Evolutionary conservation across 1,140 invertebrate species (phyloP).

Genomic region (Globodera rostochiensis): DNA sequence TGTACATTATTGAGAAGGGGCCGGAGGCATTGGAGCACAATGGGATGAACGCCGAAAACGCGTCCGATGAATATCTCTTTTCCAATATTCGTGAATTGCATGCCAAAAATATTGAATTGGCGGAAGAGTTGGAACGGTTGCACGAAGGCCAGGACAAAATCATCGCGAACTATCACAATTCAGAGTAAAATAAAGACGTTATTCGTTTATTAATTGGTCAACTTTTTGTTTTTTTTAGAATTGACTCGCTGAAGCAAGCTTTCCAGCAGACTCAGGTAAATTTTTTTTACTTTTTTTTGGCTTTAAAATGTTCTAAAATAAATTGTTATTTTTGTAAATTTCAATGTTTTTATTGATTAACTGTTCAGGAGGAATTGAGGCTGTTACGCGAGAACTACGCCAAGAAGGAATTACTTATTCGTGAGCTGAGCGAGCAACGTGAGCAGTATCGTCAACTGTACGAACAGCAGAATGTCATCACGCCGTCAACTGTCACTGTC

Average conservation of each 20-base stretch:
- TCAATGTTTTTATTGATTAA: background rate
- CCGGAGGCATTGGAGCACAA: background rate
- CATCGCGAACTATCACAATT: constrained; percentile 32
- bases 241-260: constrained; percentile 25
- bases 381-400: constrained; percentile 25
- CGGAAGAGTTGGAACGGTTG: constrained; percentile 27
- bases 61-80: constrained; percentile 36
- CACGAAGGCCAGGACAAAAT: constrained; percentile 30
- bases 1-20: constrained; percentile 36
- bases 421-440: constrained; percentile 38
- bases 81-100: constrained; percentile 43
- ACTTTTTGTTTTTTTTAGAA: constrained; percentile 23
- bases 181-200: constrained; percentile 26
- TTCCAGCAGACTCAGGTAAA: background rate
- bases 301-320: background rate
- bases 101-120: constrained; percentile 37
- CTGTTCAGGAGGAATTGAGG: constrained; percentile 26
- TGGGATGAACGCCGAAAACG: constrained; percentile 2
- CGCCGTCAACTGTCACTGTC: background rate
- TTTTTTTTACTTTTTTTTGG: background rate
- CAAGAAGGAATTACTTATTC: constrained; percentile 26
- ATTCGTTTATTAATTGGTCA: background rate
- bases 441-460: constrained; percentile 39
- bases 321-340: too few relatives aligned
- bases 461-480: constrained; percentile 21